Evolutionary conservation across 2,797 vertebrate genomes (phyloP).

Genomic region (Holocentrus rufus): DNA sequence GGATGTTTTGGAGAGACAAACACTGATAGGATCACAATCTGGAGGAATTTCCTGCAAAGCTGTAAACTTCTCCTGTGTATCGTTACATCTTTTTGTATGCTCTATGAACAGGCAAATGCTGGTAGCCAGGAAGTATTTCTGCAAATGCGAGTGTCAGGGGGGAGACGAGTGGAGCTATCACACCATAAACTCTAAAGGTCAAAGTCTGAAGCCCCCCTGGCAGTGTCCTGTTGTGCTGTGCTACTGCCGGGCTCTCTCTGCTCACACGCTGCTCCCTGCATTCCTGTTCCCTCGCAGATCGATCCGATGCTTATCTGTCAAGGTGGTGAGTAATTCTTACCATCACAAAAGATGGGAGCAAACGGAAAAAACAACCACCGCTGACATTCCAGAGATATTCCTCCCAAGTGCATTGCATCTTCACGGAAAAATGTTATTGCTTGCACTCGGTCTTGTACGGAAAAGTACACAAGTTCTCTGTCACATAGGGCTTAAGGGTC

Average conservation of each 20-base stretch:
- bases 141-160: constrained; percentile 50
- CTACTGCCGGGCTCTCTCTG: constrained; percentile 27
- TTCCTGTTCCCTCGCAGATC: constrained; percentile 75
- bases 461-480: constrained; percentile 75
- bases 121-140: constrained; percentile 34
- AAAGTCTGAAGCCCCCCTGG: constrained; percentile 47
- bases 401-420: constrained; percentile 77
- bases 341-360: constrained; percentile 80
- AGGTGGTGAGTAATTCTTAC: constrained; percentile 81
- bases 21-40: constrained; percentile 68
- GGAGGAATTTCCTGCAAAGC: constrained; percentile 73
- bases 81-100: constrained; percentile 36
- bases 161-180: constrained; percentile 38
- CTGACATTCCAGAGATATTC: constrained; percentile 80
- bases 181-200: constrained; percentile 62
- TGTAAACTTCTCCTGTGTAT: constrained; percentile 20
- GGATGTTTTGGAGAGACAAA: constrained; percentile 59
- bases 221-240: constrained; percentile 42
- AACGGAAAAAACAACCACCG: constrained; percentile 73
- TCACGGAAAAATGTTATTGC: constrained; percentile 75
- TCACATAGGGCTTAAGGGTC: constrained; percentile 63
- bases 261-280: constrained; percentile 66
- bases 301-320: constrained; percentile 80
- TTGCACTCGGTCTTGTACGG: constrained; percentile 61
- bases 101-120: constrained; percentile 30